Conservation (phyloP, 2,797 vertebrate species). For the Vireo griseus region DNA sequence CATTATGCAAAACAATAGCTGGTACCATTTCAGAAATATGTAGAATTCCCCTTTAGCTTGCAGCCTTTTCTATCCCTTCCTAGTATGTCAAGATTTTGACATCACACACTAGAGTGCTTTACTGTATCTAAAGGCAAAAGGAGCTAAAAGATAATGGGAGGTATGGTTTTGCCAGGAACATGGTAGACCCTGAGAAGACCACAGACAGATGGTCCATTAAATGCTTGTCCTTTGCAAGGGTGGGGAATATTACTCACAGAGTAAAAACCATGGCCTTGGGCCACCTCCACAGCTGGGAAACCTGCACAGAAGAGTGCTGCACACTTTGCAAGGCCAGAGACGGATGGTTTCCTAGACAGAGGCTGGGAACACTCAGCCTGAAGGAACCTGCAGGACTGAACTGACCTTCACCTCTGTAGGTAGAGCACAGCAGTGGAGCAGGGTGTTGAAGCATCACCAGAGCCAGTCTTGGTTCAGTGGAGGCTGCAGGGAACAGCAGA, state of each 20-base stretch:
- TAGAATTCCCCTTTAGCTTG: not conserved
- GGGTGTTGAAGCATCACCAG: fast-evolving
- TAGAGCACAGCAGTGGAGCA: not conserved
- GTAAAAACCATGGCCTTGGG: not conserved
- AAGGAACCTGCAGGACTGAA: not conserved
- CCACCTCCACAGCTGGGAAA: not conserved
- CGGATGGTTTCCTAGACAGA: not conserved
- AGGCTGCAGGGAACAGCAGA: not conserved
- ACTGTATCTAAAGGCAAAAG: not conserved
- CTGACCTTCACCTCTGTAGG: not conserved
- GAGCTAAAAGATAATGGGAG: not conserved
- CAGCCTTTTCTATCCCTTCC: not conserved
- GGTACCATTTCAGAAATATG: not conserved
- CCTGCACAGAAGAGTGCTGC: not conserved
- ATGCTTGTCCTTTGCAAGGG: not conserved
- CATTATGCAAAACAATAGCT: not conserved
- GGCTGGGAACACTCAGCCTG: not conserved
- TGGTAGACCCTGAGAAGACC: not conserved
- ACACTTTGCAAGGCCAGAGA: not conserved
- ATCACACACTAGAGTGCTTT: fast-evolving
- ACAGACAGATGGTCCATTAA: constrained; percentile 29
- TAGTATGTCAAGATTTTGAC: not conserved
- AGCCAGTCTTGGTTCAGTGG: not conserved
- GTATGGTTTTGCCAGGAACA: not conserved
- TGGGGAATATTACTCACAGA: not conserved